Evolutionary conservation across 2,888 invertebrate species (phyloP), one percentile per base, ranked within the genome.

Genomic region (Meteorus cinctellus): DNA sequence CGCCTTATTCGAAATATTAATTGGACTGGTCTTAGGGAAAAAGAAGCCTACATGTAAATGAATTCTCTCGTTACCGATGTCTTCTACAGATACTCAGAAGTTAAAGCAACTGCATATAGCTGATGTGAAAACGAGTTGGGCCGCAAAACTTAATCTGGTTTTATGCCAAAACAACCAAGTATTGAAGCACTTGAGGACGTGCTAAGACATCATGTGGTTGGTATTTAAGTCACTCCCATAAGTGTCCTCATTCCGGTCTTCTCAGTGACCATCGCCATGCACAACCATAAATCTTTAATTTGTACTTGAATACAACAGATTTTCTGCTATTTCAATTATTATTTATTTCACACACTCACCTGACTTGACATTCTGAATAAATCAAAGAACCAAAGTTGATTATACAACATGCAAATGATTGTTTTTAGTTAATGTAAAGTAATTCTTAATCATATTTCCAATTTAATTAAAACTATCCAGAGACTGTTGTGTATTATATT

Each of bases 11-110:
- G 73, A 78, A 75, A 76, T 78, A 80, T 78, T 80, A 60, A 80
- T 78, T 72, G 78, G 73, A 78, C 78, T 74, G 71, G 78, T 78
- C 77, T 77, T 62, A 73, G 75, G 74, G 70, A 31, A 66, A 41
- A 55, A 73, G 34, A 10, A n/a, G 19, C 24, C 14, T 67, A 72
- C 69, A 72, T 71, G 66, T 74, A 72, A 78, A 79, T 79, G 70
- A 77, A 78, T 76, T 74, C 62, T 27, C 77, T 80, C 77, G 77
- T 80, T 78, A 75, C 29, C 70, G 62, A 70, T 73, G 73, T 73
- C 72, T 65, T 10, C 45, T 67, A 51, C 55, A 66, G 65, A 65
- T 67, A 59, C 62, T 67, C 69, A 70, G 59, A 14, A 48, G 68
- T 71, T 34, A 31, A 34, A 29, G 45, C 62, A 67, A 75, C 69